These are phyloP conservation scores for Nemotelus nigrinus DNA, from an alignment of 2,888 invertebrate species.

Conservation along the genomic window DNA sequence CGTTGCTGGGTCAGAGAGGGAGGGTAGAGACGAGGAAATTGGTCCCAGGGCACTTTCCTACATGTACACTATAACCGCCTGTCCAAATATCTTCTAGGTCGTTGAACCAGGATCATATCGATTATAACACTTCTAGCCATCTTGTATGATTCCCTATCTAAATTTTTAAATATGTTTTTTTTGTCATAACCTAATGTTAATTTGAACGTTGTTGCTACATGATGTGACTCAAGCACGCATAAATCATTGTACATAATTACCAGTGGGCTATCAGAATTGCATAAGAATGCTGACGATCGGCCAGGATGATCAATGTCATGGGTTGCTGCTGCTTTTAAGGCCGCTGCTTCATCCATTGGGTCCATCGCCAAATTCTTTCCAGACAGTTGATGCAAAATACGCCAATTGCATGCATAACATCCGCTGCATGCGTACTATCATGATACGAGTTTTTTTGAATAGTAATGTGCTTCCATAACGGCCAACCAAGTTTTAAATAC, in stretches of 20 bases:
- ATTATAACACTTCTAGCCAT: slow-evolving; percentile 89
- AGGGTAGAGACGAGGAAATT: too few species aligned
- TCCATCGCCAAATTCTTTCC: slow-evolving; percentile 88
- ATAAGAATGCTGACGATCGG: slow-evolving; percentile 89
- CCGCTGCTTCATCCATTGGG: slow-evolving; percentile 90
- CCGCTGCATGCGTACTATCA: slow-evolving; percentile 98
- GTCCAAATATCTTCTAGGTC: too few species aligned
- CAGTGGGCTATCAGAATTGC: slow-evolving; percentile 89
- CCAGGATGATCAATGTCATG: slow-evolving; percentile 99
- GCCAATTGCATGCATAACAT: slow-evolving; percentile 94
- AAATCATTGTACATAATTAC: slow-evolving; percentile 96
- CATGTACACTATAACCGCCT: too few species aligned
- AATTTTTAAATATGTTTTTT: slow-evolving; percentile 94
- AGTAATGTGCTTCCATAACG: slow-evolving; percentile 92
- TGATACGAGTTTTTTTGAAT: slow-evolving; percentile 89
- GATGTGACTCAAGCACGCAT: slow-evolving; percentile 95
- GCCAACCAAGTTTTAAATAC: slow-evolving; percentile 90
- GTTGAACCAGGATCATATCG: slow-evolving; percentile 98
- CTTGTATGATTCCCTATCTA: slow-evolving; percentile 90
- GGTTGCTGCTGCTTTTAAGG: slow-evolving; percentile 90
- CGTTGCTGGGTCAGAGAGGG: too few species aligned
- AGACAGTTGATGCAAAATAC: slow-evolving; percentile 75
- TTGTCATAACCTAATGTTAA: slow-evolving; percentile 88
- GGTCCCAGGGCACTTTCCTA: too few species aligned
- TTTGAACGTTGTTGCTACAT: slow-evolving; percentile 94